Percentiles rank a stretch among this genome's conserved stretches.
phyloP scores from a whole-genome alignment of 23 tunicate species.

The Ascidia mentula region DNA sequence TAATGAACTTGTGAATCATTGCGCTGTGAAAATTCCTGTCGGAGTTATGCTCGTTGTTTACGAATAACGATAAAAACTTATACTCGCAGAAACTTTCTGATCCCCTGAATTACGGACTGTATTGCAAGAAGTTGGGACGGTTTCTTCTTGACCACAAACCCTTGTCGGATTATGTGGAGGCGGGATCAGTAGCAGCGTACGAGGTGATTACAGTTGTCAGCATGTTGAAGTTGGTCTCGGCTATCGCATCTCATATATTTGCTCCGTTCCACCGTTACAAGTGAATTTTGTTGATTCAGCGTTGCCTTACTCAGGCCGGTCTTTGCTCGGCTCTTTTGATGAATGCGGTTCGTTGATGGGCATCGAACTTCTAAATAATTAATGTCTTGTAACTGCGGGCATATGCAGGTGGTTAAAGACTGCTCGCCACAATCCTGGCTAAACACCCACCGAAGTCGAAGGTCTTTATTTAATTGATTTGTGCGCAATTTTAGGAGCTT shows the following conservation, averaged over 20 bases:
- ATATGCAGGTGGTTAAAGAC: background rate
- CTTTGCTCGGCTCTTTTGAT: background rate
- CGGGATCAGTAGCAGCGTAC: slow-evolving; percentile 46
- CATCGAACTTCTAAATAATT: slow-evolving; percentile 5
- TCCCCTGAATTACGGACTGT: slow-evolving; percentile 66
- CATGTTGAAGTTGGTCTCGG: background rate
- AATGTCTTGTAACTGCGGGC: background rate
- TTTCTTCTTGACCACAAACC: slow-evolving; percentile 73
- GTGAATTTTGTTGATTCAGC: background rate
- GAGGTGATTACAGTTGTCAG: slow-evolving; percentile 35
- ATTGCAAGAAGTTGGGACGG: slow-evolving; percentile 41
- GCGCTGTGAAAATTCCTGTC: too few species aligned
- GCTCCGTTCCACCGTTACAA: background rate
- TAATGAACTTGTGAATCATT: too few species aligned
- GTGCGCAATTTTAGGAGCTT: background rate
- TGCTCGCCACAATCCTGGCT: background rate
- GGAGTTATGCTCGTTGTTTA: too few species aligned
- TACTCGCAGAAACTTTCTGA: slow-evolving; percentile 52
- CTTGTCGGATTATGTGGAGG: slow-evolving; percentile 63
- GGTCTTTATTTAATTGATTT: background rate
- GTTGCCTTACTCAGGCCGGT: background rate
- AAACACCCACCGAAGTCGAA: background rate
- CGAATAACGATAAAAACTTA: background rate
- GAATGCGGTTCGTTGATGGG: background rate
- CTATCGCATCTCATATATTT: background rate